Percentiles rank a stretch among this genome's conserved stretches.
Conservation (phyloP, 2,797 vertebrate species). For the Ammospiza maritima region DNA sequence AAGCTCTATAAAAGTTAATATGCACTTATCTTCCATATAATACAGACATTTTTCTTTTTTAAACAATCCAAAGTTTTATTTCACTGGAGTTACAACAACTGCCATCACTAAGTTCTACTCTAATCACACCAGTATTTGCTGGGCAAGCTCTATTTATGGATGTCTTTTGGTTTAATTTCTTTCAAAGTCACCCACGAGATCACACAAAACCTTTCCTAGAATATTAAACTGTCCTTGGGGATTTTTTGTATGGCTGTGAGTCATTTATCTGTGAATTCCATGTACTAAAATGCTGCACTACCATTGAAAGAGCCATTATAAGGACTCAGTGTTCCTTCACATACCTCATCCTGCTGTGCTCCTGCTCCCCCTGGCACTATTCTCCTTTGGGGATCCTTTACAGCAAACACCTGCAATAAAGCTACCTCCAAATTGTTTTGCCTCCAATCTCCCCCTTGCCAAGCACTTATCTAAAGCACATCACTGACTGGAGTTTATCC, state of each 20-base stretch:
- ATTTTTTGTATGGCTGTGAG: background rate
- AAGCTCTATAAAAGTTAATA: conserved; percentile 2
- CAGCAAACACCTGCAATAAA: background rate
- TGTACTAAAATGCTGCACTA: background rate
- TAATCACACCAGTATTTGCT: background rate
- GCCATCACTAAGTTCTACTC: background rate
- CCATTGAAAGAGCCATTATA: background rate
- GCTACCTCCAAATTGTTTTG: background rate
- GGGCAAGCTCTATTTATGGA: background rate
- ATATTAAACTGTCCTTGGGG: background rate
- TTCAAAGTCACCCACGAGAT: background rate
- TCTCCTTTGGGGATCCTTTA: background rate
- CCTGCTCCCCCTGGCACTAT: background rate
- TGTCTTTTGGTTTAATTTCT: background rate
- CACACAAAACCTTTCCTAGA: background rate
- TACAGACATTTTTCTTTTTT: background rate
- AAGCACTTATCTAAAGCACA: background rate
- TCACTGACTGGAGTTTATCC: background rate
- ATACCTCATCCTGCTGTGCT: background rate
- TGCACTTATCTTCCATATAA: background rate
- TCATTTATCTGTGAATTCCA: background rate
- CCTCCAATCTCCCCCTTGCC: background rate
- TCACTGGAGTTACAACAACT: background rate
- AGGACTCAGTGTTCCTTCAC: background rate
- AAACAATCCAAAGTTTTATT: background rate